Base-by-base conservation (phyloP, 2,888 invertebrate genomes). In the Muschampia plurimacula region DNA sequence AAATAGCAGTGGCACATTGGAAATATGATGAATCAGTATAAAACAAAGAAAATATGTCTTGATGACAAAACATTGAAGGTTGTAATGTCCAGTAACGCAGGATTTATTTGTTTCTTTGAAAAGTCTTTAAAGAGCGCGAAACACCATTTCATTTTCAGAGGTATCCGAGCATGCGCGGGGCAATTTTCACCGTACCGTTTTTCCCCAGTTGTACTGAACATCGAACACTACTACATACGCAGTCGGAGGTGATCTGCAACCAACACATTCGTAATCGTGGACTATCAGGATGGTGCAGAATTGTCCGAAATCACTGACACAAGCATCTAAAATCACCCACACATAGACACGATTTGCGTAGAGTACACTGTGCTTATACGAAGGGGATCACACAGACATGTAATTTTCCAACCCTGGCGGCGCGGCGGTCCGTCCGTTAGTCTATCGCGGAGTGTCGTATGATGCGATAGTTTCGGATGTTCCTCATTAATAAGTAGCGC, bases 101-200 rank as follows among this genome's bases (percentile, higher is more conserved):
- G 55, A 79, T 81, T 81, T 79, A 82, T 84, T 59, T 32, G 78
- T 83, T 79, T 78, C 78, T 80, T 78, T 80, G 79, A 83, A 84
- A 82, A 80, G 84, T 85, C 86, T 87, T 88, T 87, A 86, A 87
- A 87, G 84, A 86, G 83, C 85, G 85, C 82, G 82, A 86, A 89
- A 87, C 82, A 84, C 79, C 82, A 86, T 84, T 87, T 83, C 84
- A 82, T 85, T 86, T 84, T 84, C 82, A 83, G 81, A 81, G 79
- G 77, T 80, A 80, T 76, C 74, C 78, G 84, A 76, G 89, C 89
- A 91, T 89, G 91, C 89, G 89, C 85, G 67, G 13, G 60, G 41
- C 70, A 79, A 73, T 60, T 71, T 77, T 75, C 75, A 74, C 73
- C 60, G 77, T 77, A 74, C 80, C 80, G 80, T 80, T 85, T 83